Evolutionary conservation across 2,797 vertebrate species (phyloP).

Genomic region (Huso huso): DNA sequence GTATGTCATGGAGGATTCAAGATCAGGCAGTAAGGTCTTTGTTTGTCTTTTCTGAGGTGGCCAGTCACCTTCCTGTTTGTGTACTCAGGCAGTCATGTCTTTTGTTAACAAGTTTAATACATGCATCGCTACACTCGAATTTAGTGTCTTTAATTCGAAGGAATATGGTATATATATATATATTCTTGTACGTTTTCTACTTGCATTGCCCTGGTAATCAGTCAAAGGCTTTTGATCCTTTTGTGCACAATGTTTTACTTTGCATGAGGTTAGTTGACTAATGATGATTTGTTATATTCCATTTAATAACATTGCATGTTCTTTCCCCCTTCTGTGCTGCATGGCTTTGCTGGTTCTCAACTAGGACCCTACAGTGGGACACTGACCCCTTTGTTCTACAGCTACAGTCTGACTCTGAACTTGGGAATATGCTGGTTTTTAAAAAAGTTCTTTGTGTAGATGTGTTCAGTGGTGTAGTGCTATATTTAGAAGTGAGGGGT

Average conservation of each 20-base stretch:
- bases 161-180: too few species aligned
- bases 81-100: too few species aligned
- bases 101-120: too few species aligned
- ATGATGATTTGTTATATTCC: constrained; percentile 12
- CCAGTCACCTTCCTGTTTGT: too few species aligned
- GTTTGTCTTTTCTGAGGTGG: too few species aligned
- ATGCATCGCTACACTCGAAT: too few species aligned
- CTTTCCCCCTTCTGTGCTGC: constrained; percentile 63
- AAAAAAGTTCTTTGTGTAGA: background rate
- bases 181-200: background rate
- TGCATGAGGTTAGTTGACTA: constrained; percentile 3
- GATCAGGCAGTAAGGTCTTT: too few species aligned
- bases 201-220: constrained; percentile 13
- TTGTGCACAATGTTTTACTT: constrained; percentile 1
- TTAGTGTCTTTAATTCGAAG: too few species aligned
- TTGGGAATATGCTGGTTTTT: constrained; percentile 77
- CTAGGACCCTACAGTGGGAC: constrained; percentile 97
- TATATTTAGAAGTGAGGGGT: too few species aligned
- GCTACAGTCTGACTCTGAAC: constrained; percentile 95
- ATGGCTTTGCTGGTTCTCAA: constrained; percentile 54
- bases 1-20: too few species aligned
- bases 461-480: too few species aligned
- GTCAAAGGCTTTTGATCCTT: background rate
- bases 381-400: constrained; percentile 97
- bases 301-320: constrained; percentile 56